Percentiles rank a stretch among this genome's conserved stretches.
Evolutionary conservation across 2,888 invertebrate species (phyloP).

Genomic region (Caenorhabditis sinica): DNA sequence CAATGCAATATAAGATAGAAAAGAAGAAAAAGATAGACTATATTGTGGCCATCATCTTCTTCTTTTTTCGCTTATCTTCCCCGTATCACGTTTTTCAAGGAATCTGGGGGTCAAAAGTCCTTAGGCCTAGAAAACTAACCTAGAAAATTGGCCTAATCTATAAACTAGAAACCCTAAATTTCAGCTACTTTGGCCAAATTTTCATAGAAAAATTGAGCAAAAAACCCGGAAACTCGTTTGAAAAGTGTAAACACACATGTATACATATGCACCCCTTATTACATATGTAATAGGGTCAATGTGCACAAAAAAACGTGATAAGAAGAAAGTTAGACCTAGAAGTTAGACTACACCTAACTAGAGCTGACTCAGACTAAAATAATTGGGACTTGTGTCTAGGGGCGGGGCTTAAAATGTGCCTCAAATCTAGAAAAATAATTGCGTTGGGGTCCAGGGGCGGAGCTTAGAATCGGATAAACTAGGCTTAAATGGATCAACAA

Average conservation of each 20-base stretch:
- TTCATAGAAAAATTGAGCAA: too few species aligned
- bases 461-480: too few species aligned
- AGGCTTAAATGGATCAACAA: too few species aligned
- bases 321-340: neutral
- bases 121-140: neutral
- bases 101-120: neutral
- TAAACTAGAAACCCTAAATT: neutral
- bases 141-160: neutral
- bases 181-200: too few species aligned
- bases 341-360: slow-evolving; percentile 21
- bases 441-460: too few species aligned
- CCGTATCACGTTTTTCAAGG: slow-evolving; percentile 21
- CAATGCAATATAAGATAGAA: neutral
- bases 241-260: neutral
- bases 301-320: slow-evolving; percentile 18
- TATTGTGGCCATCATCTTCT: slow-evolving; percentile 31
- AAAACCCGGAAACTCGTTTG: neutral
- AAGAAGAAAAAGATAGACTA: neutral
- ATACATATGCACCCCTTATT: neutral
- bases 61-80: too few species aligned
- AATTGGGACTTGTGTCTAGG: slow-evolving; percentile 2
- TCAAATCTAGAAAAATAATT: too few species aligned
- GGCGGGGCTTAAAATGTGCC: too few species aligned
- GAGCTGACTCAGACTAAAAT: neutral
- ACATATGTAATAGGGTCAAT: slow-evolving; percentile 6